Percentiles rank a stretch among this genome's conserved stretches.
These are phyloP conservation scores for Fistularia tabacaria DNA, from an alignment of 2,797 vertebrate species.

Conservation along the genomic window DNA sequence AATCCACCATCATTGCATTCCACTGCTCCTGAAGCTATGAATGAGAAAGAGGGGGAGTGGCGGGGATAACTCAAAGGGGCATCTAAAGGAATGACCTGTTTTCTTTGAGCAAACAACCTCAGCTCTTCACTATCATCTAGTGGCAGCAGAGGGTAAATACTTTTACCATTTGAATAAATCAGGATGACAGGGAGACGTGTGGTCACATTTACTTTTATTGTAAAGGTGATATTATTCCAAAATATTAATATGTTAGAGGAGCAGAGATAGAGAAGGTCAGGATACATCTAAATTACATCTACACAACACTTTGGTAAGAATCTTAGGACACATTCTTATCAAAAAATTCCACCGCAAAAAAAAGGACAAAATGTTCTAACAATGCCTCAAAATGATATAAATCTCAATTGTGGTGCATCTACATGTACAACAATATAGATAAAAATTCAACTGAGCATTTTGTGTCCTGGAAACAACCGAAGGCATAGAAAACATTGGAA, in stretches of 20 bases:
- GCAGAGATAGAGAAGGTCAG: conserved; percentile 53
- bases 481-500: conserved; percentile 80
- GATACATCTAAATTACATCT: conserved; percentile 85
- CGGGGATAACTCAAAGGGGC: too few species aligned
- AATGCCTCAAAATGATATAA: conserved; percentile 68
- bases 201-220: conserved; percentile 84
- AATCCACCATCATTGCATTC: too few species aligned
- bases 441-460: conserved; percentile 60
- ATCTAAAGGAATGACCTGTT: not conserved
- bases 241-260: conserved; percentile 86
- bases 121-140: conserved; percentile 54
- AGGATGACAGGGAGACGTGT: conserved; percentile 50
- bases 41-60: too few species aligned
- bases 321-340: conserved; percentile 78
- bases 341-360: conserved; percentile 76
- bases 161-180: conserved; percentile 28
- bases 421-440: conserved; percentile 65
- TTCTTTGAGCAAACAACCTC: not conserved
- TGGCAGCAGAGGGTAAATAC: conserved; percentile 30
- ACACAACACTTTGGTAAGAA: conserved; percentile 94
- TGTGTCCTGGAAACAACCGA: conserved; percentile 68
- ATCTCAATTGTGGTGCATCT: conserved; percentile 65
- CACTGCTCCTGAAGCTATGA: too few species aligned
- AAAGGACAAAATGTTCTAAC: conserved; percentile 51
- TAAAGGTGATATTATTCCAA: conserved; percentile 96